A percentile compares a stretch with the other conserved stretches of the same genome.
phyloP scores from a whole-genome alignment of 2,113 vertebrate genomes.

The Triplophysa tibetana region DNA sequence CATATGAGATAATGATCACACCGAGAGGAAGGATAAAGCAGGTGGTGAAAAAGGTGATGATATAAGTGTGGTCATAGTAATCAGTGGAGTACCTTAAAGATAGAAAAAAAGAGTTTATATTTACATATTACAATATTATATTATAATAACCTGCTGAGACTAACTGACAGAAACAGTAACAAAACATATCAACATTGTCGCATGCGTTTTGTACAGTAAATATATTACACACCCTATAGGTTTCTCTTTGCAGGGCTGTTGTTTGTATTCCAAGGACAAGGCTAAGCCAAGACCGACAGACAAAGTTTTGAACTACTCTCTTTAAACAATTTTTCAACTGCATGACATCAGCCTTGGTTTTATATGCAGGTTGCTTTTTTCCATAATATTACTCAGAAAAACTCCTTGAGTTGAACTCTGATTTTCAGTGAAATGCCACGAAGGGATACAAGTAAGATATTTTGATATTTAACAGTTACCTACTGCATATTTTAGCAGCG shows the following conservation, averaged over 20 bases:
- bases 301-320: conserved; percentile 4
- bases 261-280: conserved; percentile 37
- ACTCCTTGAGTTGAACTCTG: background rate
- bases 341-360: conserved; percentile 18
- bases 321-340: conserved; percentile 19
- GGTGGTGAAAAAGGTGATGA: conserved; percentile 82
- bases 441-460: background rate
- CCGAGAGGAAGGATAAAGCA: conserved; percentile 85
- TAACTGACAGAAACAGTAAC: background rate
- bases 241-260: background rate
- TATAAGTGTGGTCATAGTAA: conserved; percentile 77
- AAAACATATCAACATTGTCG: background rate
- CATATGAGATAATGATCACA: conserved; percentile 85
- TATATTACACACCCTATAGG: conserved; percentile 5
- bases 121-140: too few species aligned
- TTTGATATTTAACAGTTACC: background rate
- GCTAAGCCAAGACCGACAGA: background rate
- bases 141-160: background rate
- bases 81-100: conserved; percentile 81
- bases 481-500: background rate
- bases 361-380: background rate
- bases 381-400: conserved; percentile 6
- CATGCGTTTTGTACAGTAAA: background rate
- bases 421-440: background rate
- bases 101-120: conserved; percentile 21